phyloP scores from a whole-genome alignment of 2,113 vertebrate genomes.

The Lophura nycthemera region DNA sequence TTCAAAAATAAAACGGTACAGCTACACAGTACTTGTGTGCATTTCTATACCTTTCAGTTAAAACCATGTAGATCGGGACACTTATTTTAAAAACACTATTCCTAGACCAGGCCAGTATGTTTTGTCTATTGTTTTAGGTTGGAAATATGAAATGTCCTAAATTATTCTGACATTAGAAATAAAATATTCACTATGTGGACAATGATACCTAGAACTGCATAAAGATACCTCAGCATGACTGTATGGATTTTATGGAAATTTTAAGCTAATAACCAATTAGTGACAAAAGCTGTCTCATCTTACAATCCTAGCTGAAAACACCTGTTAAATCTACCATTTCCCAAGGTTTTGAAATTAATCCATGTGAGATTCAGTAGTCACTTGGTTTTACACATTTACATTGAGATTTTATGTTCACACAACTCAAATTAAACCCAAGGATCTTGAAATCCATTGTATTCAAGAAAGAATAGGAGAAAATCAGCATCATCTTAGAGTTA shows the following conservation, averaged over 20 bases:
- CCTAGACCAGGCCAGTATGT: neutral
- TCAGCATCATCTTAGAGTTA: neutral
- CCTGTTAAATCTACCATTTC: conserved; percentile 28
- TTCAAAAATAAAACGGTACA: neutral
- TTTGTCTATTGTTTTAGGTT: neutral
- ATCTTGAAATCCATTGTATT: neutral
- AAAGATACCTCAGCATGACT: neutral
- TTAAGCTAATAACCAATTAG: neutral
- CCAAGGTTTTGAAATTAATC: conserved; percentile 13
- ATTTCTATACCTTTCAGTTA: neutral
- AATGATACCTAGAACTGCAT: neutral
- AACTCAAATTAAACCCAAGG: neutral
- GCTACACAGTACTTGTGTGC: neutral
- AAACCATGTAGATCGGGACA: neutral
- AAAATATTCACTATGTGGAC: neutral
- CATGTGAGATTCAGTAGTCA: neutral
- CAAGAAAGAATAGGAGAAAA: neutral
- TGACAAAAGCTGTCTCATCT: neutral
- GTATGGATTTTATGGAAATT: neutral
- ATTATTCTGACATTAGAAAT: neutral
- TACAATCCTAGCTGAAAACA: neutral
- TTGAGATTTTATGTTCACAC: neutral
- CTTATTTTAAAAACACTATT: neutral
- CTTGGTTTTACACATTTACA: neutral
- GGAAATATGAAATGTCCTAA: neutral